Percentiles rank a stretch among this genome's conserved stretches.
phyloP scores from a whole-genome alignment of 2,888 invertebrate species.

The Rhagonycha fulva region DNA sequence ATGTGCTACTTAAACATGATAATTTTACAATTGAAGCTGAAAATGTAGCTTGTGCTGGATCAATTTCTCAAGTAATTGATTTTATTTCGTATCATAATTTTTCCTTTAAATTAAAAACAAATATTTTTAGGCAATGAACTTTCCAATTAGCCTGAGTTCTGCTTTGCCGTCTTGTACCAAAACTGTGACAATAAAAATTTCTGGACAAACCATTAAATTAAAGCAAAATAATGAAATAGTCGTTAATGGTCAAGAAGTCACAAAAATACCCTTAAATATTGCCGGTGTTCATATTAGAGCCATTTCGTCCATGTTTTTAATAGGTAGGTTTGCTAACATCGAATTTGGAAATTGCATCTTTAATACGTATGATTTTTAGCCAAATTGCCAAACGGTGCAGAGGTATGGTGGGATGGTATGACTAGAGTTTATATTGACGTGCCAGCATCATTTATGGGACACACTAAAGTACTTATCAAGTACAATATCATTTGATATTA shows the following conservation, averaged over 20 bases:
- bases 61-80: constrained; percentile 68
- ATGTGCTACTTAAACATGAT: constrained; percentile 73
- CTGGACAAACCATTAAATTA: constrained; percentile 64
- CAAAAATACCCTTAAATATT: constrained; percentile 65
- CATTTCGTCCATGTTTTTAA: constrained; percentile 77
- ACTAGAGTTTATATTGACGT: constrained; percentile 84
- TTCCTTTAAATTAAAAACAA: background rate
- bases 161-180: constrained; percentile 80
- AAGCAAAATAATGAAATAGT: constrained; percentile 74
- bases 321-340: constrained; percentile 55
- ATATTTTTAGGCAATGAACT: constrained; percentile 63
- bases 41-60: constrained; percentile 81
- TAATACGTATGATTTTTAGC: constrained; percentile 56
- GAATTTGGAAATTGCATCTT: background rate
- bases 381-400: constrained; percentile 69
- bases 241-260: constrained; percentile 71
- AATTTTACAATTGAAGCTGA: constrained; percentile 77
- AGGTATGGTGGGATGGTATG: constrained; percentile 89
- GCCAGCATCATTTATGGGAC: constrained; percentile 69
- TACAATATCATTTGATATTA: no score
- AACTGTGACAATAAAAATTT: constrained; percentile 68
- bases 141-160: constrained; percentile 60
- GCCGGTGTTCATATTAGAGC: constrained; percentile 69
- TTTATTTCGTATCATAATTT: background rate
- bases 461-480: constrained; percentile 61